These are phyloP conservation scores for Nestor notabilis DNA, from an alignment of 2,113 vertebrate genomes.

Conservation along the genomic window DNA sequence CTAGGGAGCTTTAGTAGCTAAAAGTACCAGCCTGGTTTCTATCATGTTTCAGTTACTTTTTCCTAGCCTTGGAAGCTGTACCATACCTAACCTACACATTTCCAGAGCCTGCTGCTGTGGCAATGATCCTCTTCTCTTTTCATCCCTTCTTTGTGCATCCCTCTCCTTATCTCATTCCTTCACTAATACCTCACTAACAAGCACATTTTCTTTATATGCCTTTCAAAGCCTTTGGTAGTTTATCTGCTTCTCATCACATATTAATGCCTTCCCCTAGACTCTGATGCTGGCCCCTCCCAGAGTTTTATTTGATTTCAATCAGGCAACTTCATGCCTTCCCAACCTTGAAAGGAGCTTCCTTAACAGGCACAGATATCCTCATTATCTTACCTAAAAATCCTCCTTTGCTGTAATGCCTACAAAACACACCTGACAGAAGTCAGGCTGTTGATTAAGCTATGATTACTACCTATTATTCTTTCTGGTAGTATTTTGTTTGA, in stretches of 20 bases:
- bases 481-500: background rate
- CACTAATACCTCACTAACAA: background rate
- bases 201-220: conserved; percentile 5
- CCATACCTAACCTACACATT: background rate
- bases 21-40: background rate
- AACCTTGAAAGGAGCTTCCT: background rate
- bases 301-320: background rate
- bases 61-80: background rate
- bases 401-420: background rate
- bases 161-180: background rate
- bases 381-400: conserved; percentile 8
- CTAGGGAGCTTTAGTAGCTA: background rate
- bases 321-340: background rate
- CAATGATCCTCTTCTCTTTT: background rate
- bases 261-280: conserved; percentile 11
- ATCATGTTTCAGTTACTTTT: background rate
- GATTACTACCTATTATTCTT: background rate
- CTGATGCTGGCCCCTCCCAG: background rate
- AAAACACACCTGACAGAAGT: background rate
- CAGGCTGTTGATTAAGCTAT: conserved; percentile 2
- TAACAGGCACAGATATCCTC: background rate
- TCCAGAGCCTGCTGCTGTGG: background rate
- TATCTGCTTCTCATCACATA: background rate
- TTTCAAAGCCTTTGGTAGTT: background rate
- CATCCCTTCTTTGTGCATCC: background rate